phyloP scores from a whole-genome alignment of 1,140 invertebrate genomes.

The Penaeus vannamei region DNA sequence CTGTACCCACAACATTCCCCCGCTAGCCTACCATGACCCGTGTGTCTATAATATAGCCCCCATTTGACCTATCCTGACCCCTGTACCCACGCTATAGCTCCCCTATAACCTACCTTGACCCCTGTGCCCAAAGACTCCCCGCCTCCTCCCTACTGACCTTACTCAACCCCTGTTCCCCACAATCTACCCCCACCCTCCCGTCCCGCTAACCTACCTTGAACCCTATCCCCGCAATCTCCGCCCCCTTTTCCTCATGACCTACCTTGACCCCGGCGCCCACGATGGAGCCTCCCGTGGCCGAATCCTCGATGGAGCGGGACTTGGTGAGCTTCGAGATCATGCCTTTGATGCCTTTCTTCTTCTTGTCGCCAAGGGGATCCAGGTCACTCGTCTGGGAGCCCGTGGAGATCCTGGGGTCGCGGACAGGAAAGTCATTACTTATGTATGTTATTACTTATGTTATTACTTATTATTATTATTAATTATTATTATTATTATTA shows the following conservation, averaged over 20 bases:
- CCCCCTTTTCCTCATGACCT: slow-evolving; percentile 55
- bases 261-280: slow-evolving; percentile 70
- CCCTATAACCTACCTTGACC: slow-evolving; percentile 68
- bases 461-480: not conserved
- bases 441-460: not conserved
- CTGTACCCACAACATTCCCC: too few relatives aligned
- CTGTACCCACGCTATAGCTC: slow-evolving; percentile 69
- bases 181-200: slow-evolving; percentile 68
- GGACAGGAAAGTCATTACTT: not conserved
- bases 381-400: slow-evolving; percentile 89
- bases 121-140: slow-evolving; percentile 68
- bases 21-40: slow-evolving; percentile 68
- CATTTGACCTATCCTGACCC: slow-evolving; percentile 68
- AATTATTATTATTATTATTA: too few relatives aligned
- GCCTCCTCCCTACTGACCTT: not conserved
- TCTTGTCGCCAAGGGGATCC: slow-evolving; percentile 79
- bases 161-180: slow-evolving; percentile 69
- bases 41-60: slow-evolving; percentile 69
- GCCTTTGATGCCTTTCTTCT: slow-evolving; percentile 85
- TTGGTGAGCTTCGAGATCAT: slow-evolving; percentile 89
- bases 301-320: slow-evolving; percentile 82
- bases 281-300: slow-evolving; percentile 69
- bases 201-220: slow-evolving; percentile 67
- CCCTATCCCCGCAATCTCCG: slow-evolving; percentile 69
- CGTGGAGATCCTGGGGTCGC: slow-evolving; percentile 78